These are phyloP conservation scores for Vanessa atalanta DNA, from an alignment of 1,140 invertebrate species.

Conservation along the genomic window DNA sequence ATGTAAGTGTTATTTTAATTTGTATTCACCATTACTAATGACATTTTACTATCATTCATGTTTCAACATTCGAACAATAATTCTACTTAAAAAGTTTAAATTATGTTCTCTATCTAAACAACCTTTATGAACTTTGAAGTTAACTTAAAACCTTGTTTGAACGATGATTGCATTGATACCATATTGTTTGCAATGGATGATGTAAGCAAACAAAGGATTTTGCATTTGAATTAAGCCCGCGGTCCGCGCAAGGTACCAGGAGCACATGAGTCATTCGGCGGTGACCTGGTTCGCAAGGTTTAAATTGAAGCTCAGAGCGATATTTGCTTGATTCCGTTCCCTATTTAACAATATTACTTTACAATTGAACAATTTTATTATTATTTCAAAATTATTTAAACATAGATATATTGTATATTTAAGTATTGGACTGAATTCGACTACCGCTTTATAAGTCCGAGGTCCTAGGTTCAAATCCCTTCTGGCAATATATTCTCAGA, in stretches of 20 bases:
- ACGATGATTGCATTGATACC: background rate
- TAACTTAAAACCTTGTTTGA: background rate
- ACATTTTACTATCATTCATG: too few relatives aligned
- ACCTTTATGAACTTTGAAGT: background rate
- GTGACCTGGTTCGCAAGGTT: slow-evolving; percentile 58
- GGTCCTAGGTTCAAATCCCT: too few relatives aligned
- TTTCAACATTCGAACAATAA: too few relatives aligned
- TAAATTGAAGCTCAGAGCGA: background rate
- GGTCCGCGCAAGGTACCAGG: slow-evolving; percentile 29
- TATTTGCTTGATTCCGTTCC: slow-evolving; percentile 14
- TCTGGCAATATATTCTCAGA: too few relatives aligned
- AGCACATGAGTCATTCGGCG: slow-evolving; percentile 46
- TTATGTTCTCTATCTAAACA: too few relatives aligned
- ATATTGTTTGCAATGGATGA: slow-evolving; percentile 2
- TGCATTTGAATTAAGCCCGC: slow-evolving; percentile 15
- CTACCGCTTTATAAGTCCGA: too few relatives aligned
- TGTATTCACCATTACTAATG: background rate
- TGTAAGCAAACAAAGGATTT: slow-evolving; percentile 12
- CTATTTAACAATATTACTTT: background rate
- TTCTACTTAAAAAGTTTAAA: too few relatives aligned
- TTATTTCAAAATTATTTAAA: too few relatives aligned
- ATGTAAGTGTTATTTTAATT: background rate
- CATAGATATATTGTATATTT: too few relatives aligned
- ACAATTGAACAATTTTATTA: background rate
- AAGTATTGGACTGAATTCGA: too few relatives aligned